Evolutionary conservation across 2,113 vertebrate genomes (phyloP).

Genomic region (Marmota monax): DNA sequence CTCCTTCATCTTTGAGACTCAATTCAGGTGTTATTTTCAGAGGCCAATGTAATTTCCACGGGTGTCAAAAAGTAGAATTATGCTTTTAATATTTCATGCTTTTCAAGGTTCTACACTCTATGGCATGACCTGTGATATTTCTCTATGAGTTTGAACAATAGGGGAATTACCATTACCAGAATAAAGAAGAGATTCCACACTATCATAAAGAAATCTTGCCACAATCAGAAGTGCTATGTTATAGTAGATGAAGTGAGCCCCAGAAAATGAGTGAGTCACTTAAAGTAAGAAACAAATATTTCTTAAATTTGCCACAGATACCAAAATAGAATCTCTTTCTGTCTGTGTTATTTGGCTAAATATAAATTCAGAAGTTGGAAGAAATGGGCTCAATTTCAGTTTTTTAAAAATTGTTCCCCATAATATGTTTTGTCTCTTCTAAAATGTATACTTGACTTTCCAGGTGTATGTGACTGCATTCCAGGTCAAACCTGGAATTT

Average conservation of each 20-base stretch:
- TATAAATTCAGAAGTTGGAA: constrained; percentile 44
- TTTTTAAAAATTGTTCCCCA: constrained; percentile 37
- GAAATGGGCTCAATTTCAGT: not conserved
- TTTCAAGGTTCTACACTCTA: not conserved
- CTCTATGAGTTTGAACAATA: not conserved
- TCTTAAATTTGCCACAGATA: not conserved
- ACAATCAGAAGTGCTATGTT: not conserved
- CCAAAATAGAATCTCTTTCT: not conserved
- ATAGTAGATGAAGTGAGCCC: not conserved
- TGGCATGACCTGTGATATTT: constrained; percentile 42
- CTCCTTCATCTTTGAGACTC: constrained; percentile 25
- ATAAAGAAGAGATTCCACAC: constrained; percentile 14
- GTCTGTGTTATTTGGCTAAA: constrained; percentile 45
- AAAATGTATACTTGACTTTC: constrained; percentile 23
- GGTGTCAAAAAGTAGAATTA: constrained; percentile 70
- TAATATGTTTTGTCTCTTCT: constrained; percentile 39
- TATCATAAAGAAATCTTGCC: not conserved
- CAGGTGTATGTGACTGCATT: not conserved
- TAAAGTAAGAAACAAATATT: constrained; percentile 12
- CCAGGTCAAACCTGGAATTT: not conserved
- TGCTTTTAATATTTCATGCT: constrained; percentile 72
- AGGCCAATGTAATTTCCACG: constrained; percentile 65
- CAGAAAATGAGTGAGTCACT: constrained; percentile 9
- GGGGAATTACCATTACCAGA: constrained; percentile 15
- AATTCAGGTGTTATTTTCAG: constrained; percentile 61